These are phyloP conservation scores for Dasysyrphus tricinctus DNA, from an alignment of 2,888 invertebrate species.

Conservation along the genomic window DNA sequence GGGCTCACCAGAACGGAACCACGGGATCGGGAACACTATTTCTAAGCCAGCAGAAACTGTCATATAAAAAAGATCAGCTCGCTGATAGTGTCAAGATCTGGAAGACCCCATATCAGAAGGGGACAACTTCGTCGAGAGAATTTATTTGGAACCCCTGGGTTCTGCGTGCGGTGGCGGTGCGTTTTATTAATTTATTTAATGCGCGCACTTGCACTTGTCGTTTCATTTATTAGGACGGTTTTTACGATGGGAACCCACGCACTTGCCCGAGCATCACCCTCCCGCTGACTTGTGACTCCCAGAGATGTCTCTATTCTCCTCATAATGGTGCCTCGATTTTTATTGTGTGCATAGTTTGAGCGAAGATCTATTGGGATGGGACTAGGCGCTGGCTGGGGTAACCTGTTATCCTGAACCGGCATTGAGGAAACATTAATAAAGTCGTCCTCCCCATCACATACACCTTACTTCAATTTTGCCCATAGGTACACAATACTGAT, in stretches of 20 bases:
- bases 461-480: slow-evolving; percentile 18
- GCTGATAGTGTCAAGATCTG: slow-evolving; percentile 65
- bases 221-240: slow-evolving; percentile 51
- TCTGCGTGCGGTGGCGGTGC: slow-evolving; percentile 6
- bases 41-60: slow-evolving; percentile 57
- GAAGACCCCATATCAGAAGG: slow-evolving; percentile 17
- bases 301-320: slow-evolving; percentile 69
- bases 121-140: slow-evolving; percentile 18
- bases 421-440: slow-evolving; percentile 62
- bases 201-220: slow-evolving; percentile 75
- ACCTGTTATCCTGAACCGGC: slow-evolving; percentile 60
- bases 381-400: neutral
- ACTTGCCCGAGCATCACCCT: slow-evolving; percentile 41
- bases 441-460: slow-evolving; percentile 13
- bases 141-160: slow-evolving; percentile 53
- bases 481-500: slow-evolving; percentile 22
- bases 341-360: slow-evolving; percentile 50
- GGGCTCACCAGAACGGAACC: slow-evolving; percentile 50
- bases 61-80: slow-evolving; percentile 51
- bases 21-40: neutral
- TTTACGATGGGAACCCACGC: slow-evolving; percentile 67
- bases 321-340: slow-evolving; percentile 47
- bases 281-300: slow-evolving; percentile 30
- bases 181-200: slow-evolving; percentile 75
- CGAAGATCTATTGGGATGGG: neutral